Conservation (phyloP, 2,888 invertebrate species). For the Exocentrus adspersus region DNA sequence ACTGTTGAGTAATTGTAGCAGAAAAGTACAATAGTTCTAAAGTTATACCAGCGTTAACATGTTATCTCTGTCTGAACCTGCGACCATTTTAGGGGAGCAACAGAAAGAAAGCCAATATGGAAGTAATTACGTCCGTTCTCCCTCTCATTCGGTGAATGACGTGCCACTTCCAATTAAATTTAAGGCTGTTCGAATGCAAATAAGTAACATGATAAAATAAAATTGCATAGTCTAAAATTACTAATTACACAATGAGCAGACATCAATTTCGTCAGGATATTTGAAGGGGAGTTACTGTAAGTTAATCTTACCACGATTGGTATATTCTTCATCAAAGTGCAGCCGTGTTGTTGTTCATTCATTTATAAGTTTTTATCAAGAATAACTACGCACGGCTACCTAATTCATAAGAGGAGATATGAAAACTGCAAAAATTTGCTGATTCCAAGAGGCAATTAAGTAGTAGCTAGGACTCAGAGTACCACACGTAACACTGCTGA, state of each 20-base stretch:
- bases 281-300: background rate
- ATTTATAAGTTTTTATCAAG: too few relatives aligned
- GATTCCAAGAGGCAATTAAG: too few relatives aligned
- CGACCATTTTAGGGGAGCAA: background rate
- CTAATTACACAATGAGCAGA: slow-evolving; percentile 4
- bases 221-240: slow-evolving; percentile 9
- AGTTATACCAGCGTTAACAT: too few relatives aligned
- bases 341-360: too few relatives aligned
- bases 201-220: slow-evolving; percentile 12
- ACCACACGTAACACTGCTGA: too few relatives aligned
- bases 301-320: background rate
- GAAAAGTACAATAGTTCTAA: too few relatives aligned
- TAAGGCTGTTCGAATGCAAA: slow-evolving; percentile 17
- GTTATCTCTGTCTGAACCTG: too few relatives aligned
- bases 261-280: background rate
- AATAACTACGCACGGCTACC: too few relatives aligned
- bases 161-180: slow-evolving; percentile 13
- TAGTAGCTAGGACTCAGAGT: too few relatives aligned
- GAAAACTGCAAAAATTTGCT: too few relatives aligned
- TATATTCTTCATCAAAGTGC: background rate
- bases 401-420: too few relatives aligned
- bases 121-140: background rate
- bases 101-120: slow-evolving; percentile 1
- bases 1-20: too few relatives aligned
- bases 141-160: background rate